These are phyloP conservation scores for Acanthurus lineatus DNA, from an alignment of 2,797 vertebrate species.

Conservation along the genomic window DNA sequence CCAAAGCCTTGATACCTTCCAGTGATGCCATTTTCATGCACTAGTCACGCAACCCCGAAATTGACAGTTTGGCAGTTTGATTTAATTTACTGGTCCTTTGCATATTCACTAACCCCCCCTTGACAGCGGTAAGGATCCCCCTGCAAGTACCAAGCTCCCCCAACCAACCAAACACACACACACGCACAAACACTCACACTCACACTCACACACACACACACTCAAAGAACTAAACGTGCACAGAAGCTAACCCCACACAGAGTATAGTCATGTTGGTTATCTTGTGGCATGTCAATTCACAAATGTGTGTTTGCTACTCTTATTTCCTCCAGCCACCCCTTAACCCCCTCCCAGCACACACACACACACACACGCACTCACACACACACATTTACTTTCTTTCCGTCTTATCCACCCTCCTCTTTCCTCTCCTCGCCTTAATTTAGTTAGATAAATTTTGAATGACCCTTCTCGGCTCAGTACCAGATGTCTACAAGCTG, in stretches of 20 bases:
- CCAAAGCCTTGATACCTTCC: slow-evolving; percentile 96
- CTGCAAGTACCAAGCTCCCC: slow-evolving; percentile 82
- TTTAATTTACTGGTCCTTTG: slow-evolving; percentile 99
- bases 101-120: slow-evolving; percentile 92
- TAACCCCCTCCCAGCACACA: slow-evolving; percentile 40
- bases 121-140: slow-evolving; percentile 95
- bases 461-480: slow-evolving; percentile 97
- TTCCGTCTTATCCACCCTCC: slow-evolving; percentile 52
- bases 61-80: slow-evolving; percentile 99
- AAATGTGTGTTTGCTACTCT: slow-evolving; percentile 88
- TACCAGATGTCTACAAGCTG: slow-evolving; percentile 99
- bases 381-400: slow-evolving; percentile 22
- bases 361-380: slow-evolving; percentile 10
- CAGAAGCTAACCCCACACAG: slow-evolving; percentile 76
- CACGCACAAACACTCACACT: slow-evolving; percentile 73
- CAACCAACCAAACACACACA: slow-evolving; percentile 63
- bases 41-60: slow-evolving; percentile 95
- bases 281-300: slow-evolving; percentile 91
- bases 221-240: slow-evolving; percentile 77
- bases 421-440: slow-evolving; percentile 81
- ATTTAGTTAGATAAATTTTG: slow-evolving; percentile 99
- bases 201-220: slow-evolving; percentile 68
- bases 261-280: slow-evolving; percentile 92
- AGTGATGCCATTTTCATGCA: slow-evolving; percentile 96
- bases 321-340: slow-evolving; percentile 62